Evolutionary conservation across 2,113 vertebrate genomes (phyloP), one percentile per base, ranked within the genome.

Genomic region (Notothenia coriiceps): DNA sequence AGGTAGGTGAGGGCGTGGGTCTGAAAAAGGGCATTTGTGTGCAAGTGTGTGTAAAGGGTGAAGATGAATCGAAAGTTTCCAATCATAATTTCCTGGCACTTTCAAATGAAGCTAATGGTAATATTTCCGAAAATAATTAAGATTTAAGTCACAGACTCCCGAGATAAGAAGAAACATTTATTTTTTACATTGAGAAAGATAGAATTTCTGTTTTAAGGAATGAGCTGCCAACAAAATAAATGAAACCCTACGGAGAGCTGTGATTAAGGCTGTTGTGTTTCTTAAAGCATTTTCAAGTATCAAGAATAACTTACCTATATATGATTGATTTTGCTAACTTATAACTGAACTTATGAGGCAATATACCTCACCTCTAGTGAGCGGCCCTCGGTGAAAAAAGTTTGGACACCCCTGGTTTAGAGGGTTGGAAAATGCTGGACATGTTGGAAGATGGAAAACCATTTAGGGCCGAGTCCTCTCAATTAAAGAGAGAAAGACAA

Each of bases 1-100:
- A 67, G 94, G 95, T 95, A 71, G 22, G 50, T 43, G 25, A 33
- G 22, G 29, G 56, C 13, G 22, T 25, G 55, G 25, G 54, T 55
- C 20, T 56, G 54, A 40, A 40, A 29, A 40, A 55, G 18, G 18
- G 18, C 3, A 9, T 43, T 54, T 22, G 2, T 1, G n/a, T 52
- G 12, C 18, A 20, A 14, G 43, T 22, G 17, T 22, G 11, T 11
- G 13, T 10, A 6, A 44, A 70, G 1, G 18, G 54, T 70, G 33
- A 69, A 13, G 18, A 9, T n/a, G n/a, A 54, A 43, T 46, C 29
- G 1, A 10, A 6, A 12, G 22, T 25, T 64, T 64, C 8, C 20
- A 15, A 15, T 13, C 6, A 62, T 62, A n/a, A 43, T 62, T 62
- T 62, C 33, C 33, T 43, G 40, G 40, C 15, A n/a, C 10, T 62